Conservation (phyloP, 2,113 vertebrate species). For the Panthera uncia region DNA sequence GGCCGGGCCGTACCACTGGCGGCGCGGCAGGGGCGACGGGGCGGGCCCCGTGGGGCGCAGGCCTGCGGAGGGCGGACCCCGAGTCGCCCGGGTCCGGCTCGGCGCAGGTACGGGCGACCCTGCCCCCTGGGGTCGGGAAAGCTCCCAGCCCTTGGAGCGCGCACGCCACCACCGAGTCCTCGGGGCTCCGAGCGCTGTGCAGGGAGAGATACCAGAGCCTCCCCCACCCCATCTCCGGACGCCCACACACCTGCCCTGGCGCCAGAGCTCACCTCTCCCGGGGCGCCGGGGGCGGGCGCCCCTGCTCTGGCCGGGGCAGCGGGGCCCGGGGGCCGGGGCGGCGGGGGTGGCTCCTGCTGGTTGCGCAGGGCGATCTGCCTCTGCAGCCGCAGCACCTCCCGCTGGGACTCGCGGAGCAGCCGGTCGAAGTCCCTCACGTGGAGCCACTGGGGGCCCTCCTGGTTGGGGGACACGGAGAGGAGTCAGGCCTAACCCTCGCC, state of each 20-base stretch:
- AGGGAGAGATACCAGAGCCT: neutral
- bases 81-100: neutral
- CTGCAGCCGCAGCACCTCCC: slow-evolving; percentile 95
- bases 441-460: slow-evolving; percentile 83
- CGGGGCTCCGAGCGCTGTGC: neutral
- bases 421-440: slow-evolving; percentile 89
- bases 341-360: slow-evolving; percentile 78
- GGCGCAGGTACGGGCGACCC: neutral
- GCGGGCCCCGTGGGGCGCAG: neutral
- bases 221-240: neutral
- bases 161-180: neutral
- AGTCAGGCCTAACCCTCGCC: neutral
- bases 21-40: slow-evolving; percentile 53
- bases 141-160: neutral
- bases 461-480: neutral
- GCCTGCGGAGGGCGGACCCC: neutral
- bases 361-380: slow-evolving; percentile 93
- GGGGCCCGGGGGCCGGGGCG: neutral
- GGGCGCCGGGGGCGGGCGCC: slow-evolving; percentile 62
- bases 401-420: slow-evolving; percentile 94
- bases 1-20: slow-evolving; percentile 89
- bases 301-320: neutral
- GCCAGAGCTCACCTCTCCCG: slow-evolving; percentile 74
- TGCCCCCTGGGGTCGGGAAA: neutral
- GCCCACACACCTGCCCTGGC: slow-evolving; percentile 36